These are phyloP conservation scores for Drosophila lacteicornis DNA, from an alignment of 1,140 invertebrate genomes.

Conservation along the genomic window DNA sequence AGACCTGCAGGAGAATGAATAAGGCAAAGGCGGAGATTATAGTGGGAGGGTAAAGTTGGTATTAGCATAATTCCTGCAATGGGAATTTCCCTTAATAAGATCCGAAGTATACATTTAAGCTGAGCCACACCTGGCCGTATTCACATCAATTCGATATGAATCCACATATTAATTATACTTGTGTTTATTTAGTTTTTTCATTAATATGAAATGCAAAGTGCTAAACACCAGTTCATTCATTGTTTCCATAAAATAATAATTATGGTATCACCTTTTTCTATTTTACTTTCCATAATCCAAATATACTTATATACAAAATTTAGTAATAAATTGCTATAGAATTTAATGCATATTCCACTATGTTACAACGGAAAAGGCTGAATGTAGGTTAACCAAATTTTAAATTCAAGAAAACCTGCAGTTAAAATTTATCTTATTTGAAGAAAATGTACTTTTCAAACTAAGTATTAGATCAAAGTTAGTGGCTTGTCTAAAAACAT, in stretches of 20 bases:
- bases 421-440: too few relatives aligned
- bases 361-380: too few relatives aligned
- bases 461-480: background rate
- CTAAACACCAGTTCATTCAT: background rate
- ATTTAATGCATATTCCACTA: too few relatives aligned
- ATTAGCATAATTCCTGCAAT: constrained; percentile 29
- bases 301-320: too few relatives aligned
- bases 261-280: background rate
- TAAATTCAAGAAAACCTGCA: too few relatives aligned
- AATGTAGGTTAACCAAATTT: too few relatives aligned
- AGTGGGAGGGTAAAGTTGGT: background rate
- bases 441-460: background rate
- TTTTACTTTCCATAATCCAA: background rate
- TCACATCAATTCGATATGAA: constrained; percentile 5
- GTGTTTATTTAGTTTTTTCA: background rate
- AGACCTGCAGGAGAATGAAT: constrained; percentile 86
- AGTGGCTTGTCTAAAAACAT: too few relatives aligned
- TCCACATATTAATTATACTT: constrained; percentile 5
- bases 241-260: background rate
- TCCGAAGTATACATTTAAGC: background rate
- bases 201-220: background rate
- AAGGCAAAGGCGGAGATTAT: constrained; percentile 18
- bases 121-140: background rate
- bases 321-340: too few relatives aligned
- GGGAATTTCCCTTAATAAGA: constrained; percentile 2